Evolutionary conservation across 2,797 vertebrate genomes (phyloP).

Genomic region (Schizopygopsis malacanthus): DNA sequence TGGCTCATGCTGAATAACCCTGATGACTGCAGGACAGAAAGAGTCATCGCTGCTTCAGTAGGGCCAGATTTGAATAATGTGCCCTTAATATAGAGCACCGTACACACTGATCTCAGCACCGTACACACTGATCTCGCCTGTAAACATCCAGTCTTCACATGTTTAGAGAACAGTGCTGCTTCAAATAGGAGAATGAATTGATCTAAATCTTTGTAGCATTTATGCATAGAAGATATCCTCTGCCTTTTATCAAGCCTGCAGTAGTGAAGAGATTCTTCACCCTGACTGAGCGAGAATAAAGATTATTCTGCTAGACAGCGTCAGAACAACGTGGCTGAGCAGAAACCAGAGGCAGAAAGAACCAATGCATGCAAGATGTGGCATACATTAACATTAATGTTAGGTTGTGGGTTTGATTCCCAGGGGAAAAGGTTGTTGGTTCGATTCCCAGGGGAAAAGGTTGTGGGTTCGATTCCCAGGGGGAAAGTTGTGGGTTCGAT

Average conservation of each 20-base stretch:
- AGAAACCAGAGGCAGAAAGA: constrained; percentile 49
- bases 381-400: background rate
- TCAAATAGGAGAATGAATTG: background rate
- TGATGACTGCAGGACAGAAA: constrained; percentile 57
- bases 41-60: constrained; percentile 60
- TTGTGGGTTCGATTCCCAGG: too few relatives aligned
- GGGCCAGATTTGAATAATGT: constrained; percentile 61
- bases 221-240: background rate
- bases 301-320: constrained; percentile 68
- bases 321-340: constrained; percentile 49
- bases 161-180: background rate
- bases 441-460: too few relatives aligned
- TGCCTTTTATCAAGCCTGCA: constrained; percentile 10
- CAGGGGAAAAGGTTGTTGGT: too few relatives aligned
- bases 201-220: background rate
- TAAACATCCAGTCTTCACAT: background rate
- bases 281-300: constrained; percentile 64
- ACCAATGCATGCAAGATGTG: constrained; percentile 43
- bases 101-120: constrained; percentile 50
- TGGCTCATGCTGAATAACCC: constrained; percentile 59
- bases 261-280: constrained; percentile 48
- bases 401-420: too few relatives aligned
- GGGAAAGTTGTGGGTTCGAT: too few relatives aligned
- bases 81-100: constrained; percentile 61
- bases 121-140: constrained; percentile 37